phyloP scores from a whole-genome alignment of 1,140 invertebrate species.

The Sarcophaga bullata region DNA sequence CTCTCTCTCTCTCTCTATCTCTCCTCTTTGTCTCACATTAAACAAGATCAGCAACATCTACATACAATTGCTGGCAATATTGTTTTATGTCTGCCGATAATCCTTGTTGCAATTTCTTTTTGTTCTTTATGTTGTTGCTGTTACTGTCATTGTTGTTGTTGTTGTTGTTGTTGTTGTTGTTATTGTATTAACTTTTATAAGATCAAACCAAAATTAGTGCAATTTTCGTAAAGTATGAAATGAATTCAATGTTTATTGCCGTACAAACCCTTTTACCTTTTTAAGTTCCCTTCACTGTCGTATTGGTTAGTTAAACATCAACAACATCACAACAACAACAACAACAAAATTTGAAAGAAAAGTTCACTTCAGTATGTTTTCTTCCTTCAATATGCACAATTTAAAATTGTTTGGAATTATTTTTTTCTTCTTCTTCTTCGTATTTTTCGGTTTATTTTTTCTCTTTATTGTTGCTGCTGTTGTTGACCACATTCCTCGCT shows the following conservation, averaged over 20 bases:
- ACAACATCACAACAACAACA: background rate
- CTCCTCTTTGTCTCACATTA: too few relatives aligned
- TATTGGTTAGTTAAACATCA: background rate
- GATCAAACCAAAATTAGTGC: conserved; percentile 35
- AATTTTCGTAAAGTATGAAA: conserved; percentile 37
- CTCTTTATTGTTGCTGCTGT: background rate
- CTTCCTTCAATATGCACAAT: background rate
- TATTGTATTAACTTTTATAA: background rate
- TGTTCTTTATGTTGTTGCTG: background rate
- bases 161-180: background rate
- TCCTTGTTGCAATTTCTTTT: conserved; percentile 6
- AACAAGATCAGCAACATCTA: too few relatives aligned
- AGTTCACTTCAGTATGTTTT: background rate
- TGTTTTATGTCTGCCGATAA: conserved; percentile 37
- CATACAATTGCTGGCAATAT: background rate
- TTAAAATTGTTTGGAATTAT: conserved; percentile 31
- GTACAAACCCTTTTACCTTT: background rate
- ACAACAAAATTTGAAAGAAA: conserved; percentile 12
- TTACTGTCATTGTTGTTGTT: background rate
- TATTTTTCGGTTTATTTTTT: too few relatives aligned
- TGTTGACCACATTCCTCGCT: conserved; percentile 27
- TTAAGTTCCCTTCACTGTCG: background rate
- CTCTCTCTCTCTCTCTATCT: too few relatives aligned
- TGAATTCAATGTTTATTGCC: conserved; percentile 28
- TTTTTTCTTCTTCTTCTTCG: too few relatives aligned